These are phyloP conservation scores for Rhynchotus rufescens DNA, from an alignment of 2,797 vertebrate genomes.

Conservation along the genomic window DNA sequence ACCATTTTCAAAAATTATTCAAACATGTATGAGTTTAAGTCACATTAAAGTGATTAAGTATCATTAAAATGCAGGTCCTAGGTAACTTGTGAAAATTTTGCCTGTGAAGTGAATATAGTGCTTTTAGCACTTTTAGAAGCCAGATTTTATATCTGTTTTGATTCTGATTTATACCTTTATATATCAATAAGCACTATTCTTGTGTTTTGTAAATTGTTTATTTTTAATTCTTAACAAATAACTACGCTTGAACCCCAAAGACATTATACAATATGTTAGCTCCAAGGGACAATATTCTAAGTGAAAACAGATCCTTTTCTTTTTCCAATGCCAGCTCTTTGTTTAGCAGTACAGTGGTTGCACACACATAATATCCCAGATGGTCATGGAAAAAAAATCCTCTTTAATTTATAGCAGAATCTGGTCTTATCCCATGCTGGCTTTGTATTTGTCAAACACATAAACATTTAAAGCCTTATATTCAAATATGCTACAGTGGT, in stretches of 20 bases:
- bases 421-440: conserved; percentile 33
- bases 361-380: conserved; percentile 36
- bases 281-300: conserved; percentile 64
- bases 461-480: not conserved
- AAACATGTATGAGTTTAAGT: not conserved
- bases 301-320: conserved; percentile 69
- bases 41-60: not conserved
- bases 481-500: not conserved
- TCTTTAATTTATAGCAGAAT: conserved; percentile 60
- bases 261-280: conserved; percentile 41
- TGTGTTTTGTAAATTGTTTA: conserved; percentile 34
- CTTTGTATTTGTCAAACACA: conserved; percentile 37
- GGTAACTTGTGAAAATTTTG: not conserved
- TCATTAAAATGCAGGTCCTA: not conserved
- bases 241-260: conserved; percentile 10
- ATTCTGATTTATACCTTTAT: not conserved
- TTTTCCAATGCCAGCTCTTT: conserved; percentile 65
- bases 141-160: not conserved
- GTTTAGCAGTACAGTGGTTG: conserved; percentile 21
- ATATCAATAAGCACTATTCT: not conserved
- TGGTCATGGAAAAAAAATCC: conserved; percentile 50
- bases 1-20: not conserved
- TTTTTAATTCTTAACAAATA: conserved; percentile 52
- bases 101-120: not conserved
- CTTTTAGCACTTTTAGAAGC: not conserved